Base-by-base conservation (phyloP, 2,113 vertebrate genomes). In the Aphyosemion australe region DNA sequence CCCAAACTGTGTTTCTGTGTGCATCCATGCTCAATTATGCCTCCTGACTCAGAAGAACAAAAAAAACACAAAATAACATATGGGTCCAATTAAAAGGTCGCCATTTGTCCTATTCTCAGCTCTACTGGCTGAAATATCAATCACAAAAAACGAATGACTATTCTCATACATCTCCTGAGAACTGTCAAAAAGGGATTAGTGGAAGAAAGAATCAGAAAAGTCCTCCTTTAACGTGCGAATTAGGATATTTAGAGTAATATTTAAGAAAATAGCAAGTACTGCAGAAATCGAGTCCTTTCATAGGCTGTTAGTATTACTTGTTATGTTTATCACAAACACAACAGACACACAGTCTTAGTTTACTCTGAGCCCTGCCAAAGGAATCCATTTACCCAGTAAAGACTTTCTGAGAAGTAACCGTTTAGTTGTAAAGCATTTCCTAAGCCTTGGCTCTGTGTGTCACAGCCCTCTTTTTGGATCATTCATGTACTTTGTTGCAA, bases 11-110 rank as follows among this genome's bases (percentile, higher is more conserved):
- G 73, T 79, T 58, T 86, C 64, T 84, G 48, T 74, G 74, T 31
- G 66, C 62, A 56, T 43, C 65, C 60, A 64, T 74, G 74, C 46
- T 26, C 41, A 16, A 71, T 68, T 70, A 71, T 50, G 75, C 78
- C 57, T 80, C 60, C 53, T 47, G 41, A 70, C 39, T 53, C 45
- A 14, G 73, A 60, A 15, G 16, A 20, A 16, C 32, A 47, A 46
- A 59, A 45, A 9, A 14, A 14, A 31, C 19, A 54, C 67, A 46
- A 68, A 72, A 62, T 59, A 80, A 77, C 84, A 84, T 80, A 67
- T 85, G 84, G 76, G 26, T 15, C 49, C 65, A 51, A 82, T 89
- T 82, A 84, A 65, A 74, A 76, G 70, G 73, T 78, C 53, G 48
- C 53, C 65, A 15, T 69, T 82, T 59, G 69, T 75, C 77, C 76